Evolutionary conservation across 2,113 vertebrate species (phyloP).

Genomic region (Rhinolophus sinicus): DNA sequence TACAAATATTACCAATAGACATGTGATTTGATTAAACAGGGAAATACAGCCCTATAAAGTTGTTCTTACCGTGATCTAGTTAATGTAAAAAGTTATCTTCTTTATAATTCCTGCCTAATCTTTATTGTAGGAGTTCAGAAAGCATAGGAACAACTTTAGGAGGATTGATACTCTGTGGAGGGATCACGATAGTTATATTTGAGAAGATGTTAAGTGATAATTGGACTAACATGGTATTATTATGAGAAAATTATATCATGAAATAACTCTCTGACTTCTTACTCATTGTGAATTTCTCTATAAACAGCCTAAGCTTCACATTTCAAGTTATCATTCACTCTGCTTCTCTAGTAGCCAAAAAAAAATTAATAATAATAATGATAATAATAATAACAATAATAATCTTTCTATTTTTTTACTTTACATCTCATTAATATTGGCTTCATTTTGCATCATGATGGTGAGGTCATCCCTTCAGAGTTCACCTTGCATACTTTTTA

Average conservation of each 20-base stretch:
- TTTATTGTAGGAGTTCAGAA: conserved; percentile 22
- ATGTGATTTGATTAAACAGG: conserved; percentile 23
- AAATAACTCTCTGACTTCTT: conserved; percentile 41
- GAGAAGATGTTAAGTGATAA: conserved; percentile 39
- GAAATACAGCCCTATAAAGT: neutral
- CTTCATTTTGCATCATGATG: neutral
- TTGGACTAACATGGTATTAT: conserved; percentile 21
- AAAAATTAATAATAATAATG: neutral
- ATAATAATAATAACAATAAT: neutral
- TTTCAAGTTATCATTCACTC: neutral
- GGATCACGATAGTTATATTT: conserved; percentile 28
- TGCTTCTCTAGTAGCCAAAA: neutral
- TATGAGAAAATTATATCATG: conserved; percentile 58
- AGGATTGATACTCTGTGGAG: conserved; percentile 33
- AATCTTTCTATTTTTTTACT: neutral
- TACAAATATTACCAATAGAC: neutral
- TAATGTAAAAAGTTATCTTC: conserved; percentile 46
- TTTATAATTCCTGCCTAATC: conserved; percentile 41
- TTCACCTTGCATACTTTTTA: neutral
- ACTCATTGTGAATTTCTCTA: conserved; percentile 5
- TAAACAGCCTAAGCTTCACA: neutral
- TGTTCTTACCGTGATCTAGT: conserved; percentile 32
- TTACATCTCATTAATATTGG: neutral
- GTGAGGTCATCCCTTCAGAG: neutral
- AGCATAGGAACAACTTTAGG: neutral